Percentiles rank a stretch among this genome's conserved stretches.
These are phyloP conservation scores for Tenthredo notha DNA, from an alignment of 2,888 invertebrate genomes.

Conservation along the genomic window DNA sequence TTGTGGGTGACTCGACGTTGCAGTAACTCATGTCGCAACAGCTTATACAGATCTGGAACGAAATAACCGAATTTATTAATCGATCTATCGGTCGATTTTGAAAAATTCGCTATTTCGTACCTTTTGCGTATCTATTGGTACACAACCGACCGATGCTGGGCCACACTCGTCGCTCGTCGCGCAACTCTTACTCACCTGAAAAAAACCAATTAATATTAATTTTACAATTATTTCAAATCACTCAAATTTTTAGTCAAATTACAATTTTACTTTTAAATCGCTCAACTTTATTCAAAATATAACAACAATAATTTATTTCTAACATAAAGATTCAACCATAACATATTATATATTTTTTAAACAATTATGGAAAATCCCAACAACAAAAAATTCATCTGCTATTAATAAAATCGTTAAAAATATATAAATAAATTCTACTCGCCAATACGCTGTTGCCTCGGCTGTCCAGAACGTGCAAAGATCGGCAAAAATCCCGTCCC, in stretches of 20 bases:
- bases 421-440: constrained; percentile 62
- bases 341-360: neutral
- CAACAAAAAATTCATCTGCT: neutral
- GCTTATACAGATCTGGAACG: constrained; percentile 82
- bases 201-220: neutral
- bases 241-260: neutral
- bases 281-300: neutral
- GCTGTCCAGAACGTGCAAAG: constrained; percentile 83
- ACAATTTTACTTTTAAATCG: neutral
- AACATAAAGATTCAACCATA: neutral
- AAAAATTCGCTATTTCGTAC: constrained; percentile 73
- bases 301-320: neutral
- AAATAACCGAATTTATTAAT: constrained; percentile 74
- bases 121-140: constrained; percentile 82
- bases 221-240: neutral
- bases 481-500: constrained; percentile 83
- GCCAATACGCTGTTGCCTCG: constrained; percentile 82
- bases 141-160: constrained; percentile 82
- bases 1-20: constrained; percentile 83
- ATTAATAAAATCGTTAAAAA: neutral
- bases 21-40: constrained; percentile 84
- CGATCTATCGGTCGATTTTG: constrained; percentile 54
- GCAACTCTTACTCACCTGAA: constrained; percentile 83
- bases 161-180: constrained; percentile 82
- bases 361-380: neutral